Evolutionary conservation across 2,113 vertebrate genomes (phyloP).

Genomic region (Tylochromis polylepis): DNA sequence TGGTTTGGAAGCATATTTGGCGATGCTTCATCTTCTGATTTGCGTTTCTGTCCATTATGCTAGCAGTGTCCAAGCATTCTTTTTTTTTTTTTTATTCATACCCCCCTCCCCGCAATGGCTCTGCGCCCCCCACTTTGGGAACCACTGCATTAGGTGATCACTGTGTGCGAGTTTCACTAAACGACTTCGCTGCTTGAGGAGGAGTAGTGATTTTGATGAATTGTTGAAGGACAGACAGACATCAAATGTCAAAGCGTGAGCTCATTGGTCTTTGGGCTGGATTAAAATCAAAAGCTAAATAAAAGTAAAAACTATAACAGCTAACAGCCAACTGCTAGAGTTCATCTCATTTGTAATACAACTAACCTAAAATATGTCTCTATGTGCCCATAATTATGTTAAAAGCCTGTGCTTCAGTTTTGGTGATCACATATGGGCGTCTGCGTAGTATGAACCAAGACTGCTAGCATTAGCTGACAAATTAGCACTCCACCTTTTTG

Average conservation of each 20-base stretch:
- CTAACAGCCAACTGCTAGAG: accelerated
- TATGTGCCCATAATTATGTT: neutral
- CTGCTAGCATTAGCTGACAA: neutral
- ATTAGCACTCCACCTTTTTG: neutral
- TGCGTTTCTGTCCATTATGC: no score
- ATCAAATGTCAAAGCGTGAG: neutral
- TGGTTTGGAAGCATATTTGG: no score
- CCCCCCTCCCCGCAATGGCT: no score
- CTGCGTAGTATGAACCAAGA: accelerated
- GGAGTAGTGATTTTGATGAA: neutral
- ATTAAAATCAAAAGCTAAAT: neutral
- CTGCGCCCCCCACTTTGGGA: no score
- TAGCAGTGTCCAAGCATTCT: no score
- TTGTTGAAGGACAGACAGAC: neutral
- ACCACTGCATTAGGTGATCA: no score
- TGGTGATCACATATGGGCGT: neutral
- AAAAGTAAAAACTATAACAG: neutral
- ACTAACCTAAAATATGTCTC: neutral
- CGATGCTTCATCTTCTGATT: no score
- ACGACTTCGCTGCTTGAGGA: neutral
- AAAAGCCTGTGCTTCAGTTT: neutral
- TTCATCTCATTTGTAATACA: neutral
- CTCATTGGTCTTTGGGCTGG: neutral
- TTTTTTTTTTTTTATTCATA: no score
- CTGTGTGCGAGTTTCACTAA: neutral